Evolutionary conservation across 2,888 invertebrate species (phyloP).

Genomic region (Ceriagrion tenellum): DNA sequence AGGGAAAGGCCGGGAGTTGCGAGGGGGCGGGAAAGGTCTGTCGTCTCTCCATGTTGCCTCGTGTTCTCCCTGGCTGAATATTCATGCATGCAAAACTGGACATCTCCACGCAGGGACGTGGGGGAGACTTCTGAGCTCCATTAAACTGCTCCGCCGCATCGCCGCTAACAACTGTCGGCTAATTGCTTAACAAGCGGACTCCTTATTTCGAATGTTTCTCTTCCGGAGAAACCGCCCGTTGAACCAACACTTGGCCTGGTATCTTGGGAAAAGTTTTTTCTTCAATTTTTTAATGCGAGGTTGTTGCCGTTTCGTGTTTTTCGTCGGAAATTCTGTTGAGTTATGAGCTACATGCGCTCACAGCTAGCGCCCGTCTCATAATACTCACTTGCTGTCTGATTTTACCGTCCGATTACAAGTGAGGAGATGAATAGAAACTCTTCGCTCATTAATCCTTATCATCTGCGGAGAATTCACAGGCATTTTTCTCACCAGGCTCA

Average conservation of each 20-base stretch:
- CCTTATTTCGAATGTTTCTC: not conserved
- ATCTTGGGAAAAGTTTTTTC: too few species aligned
- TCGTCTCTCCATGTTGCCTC: too few species aligned
- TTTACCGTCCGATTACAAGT: not conserved
- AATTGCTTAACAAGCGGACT: not conserved
- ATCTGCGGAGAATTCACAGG: not conserved
- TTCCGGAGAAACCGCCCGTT: not conserved
- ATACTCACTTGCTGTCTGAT: not conserved
- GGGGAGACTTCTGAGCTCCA: constrained; percentile 13
- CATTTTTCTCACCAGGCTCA: not conserved
- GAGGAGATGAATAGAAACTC: not conserved
- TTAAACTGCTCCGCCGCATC: not conserved
- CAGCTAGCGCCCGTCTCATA: not conserved
- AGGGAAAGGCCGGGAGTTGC: not conserved
- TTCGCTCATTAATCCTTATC: not conserved
- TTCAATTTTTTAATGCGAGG: not conserved
- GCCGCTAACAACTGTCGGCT: not conserved
- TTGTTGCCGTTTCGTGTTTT: not conserved
- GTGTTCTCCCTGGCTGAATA: not conserved
- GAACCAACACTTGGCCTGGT: too few species aligned
- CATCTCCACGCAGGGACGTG: not conserved
- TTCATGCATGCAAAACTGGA: constrained; percentile 45
- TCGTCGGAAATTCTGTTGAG: not conserved
- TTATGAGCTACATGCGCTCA: not conserved
- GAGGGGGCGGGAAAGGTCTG: not conserved